Conservation (phyloP, 2,113 vertebrate species). For the Podocnemis expansa region DNA sequence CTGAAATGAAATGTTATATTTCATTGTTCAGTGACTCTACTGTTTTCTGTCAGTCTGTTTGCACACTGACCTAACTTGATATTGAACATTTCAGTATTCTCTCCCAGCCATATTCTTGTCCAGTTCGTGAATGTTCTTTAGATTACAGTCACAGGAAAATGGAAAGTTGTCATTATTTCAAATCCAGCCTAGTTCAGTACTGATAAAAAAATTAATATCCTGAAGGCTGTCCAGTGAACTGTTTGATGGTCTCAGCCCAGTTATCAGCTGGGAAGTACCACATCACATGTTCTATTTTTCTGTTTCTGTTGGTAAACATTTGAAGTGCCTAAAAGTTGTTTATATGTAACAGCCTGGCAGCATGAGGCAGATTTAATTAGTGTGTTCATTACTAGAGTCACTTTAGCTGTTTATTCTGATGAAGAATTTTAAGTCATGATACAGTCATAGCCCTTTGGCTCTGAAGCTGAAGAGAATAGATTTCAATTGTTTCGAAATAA, state of each 20-base stretch:
- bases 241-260: not conserved
- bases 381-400: conserved; percentile 23
- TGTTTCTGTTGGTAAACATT: not conserved
- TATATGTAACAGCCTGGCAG: conserved; percentile 51
- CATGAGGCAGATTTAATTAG: conserved; percentile 53
- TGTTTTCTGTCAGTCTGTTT: conserved; percentile 28
- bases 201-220: not conserved
- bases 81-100: conserved; percentile 5
- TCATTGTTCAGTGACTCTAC: conserved; percentile 4
- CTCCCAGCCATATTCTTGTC: not conserved
- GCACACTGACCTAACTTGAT: not conserved
- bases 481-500: conserved; percentile 8
- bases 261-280: not conserved
- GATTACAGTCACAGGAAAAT: not conserved
- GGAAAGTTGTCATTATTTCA: not conserved
- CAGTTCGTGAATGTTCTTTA: not conserved
- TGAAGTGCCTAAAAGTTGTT: conserved; percentile 16
- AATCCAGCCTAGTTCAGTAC: not conserved
- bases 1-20: conserved; percentile 1
- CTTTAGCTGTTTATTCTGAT: conserved; percentile 62
- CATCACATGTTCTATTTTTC: not conserved
- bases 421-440: conserved; percentile 58
- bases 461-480: conserved; percentile 29
- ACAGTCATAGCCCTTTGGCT: not conserved
- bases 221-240: not conserved